Evolutionary conservation across 2,113 vertebrate genomes (phyloP).

Genomic region (Haliaeetus leucogaster): DNA sequence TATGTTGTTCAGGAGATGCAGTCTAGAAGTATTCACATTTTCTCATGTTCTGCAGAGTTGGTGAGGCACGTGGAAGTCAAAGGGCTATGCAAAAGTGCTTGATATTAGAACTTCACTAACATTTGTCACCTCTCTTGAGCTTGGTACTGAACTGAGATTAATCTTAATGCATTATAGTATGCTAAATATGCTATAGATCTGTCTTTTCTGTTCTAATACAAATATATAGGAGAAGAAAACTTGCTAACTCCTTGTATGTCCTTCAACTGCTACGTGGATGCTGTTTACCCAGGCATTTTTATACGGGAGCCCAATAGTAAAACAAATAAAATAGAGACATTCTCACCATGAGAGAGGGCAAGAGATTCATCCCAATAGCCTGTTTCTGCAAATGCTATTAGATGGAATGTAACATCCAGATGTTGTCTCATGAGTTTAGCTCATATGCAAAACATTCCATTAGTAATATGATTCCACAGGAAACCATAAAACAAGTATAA

Average conservation of each 20-base stretch:
- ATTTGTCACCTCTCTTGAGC: background rate
- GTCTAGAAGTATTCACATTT: background rate
- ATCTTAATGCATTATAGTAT: background rate
- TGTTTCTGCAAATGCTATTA: conserved; percentile 21
- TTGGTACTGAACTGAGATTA: background rate
- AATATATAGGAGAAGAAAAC: background rate
- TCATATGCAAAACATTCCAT: background rate
- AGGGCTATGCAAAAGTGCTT: background rate
- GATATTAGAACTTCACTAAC: background rate
- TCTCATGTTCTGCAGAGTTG: background rate
- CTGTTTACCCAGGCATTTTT: background rate
- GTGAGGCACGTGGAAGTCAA: background rate
- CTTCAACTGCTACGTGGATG: background rate
- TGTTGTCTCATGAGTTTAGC: background rate
- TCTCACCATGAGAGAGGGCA: background rate
- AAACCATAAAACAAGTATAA: background rate
- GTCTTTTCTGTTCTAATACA: background rate
- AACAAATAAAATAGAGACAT: background rate
- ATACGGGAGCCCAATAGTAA: background rate
- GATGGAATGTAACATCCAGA: background rate
- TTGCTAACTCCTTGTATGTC: background rate
- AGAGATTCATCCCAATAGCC: background rate
- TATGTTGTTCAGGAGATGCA: background rate
- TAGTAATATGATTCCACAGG: background rate
- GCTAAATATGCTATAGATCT: background rate